phyloP scores from a whole-genome alignment of 1,140 invertebrate genomes.

The Diachasma alloeum region DNA sequence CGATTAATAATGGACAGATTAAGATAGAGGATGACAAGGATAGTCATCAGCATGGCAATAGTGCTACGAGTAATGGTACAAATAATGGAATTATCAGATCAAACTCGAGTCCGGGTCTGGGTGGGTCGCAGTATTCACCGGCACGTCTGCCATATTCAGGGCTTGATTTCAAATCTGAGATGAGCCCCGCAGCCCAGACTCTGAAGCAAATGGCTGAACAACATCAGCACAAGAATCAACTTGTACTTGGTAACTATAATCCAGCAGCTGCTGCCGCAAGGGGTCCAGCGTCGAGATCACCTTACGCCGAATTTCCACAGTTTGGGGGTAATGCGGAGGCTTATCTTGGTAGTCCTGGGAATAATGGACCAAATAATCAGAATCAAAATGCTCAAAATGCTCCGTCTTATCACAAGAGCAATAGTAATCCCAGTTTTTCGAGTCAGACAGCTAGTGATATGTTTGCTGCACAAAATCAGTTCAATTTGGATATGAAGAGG shows the following conservation, averaged over 20 bases:
- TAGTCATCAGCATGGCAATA: slow-evolving; percentile 45
- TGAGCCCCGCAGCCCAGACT: slow-evolving; percentile 90
- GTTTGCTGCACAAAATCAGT: slow-evolving; percentile 53
- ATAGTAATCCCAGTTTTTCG: slow-evolving; percentile 57
- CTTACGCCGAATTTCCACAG: slow-evolving; percentile 64
- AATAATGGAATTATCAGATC: slow-evolving; percentile 36
- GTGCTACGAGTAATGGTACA: slow-evolving; percentile 30
- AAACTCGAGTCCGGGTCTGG: slow-evolving; percentile 52
- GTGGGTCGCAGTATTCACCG: slow-evolving; percentile 61
- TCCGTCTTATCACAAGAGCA: slow-evolving; percentile 61
- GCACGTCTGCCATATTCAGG: slow-evolving; percentile 62
- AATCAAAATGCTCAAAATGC: slow-evolving; percentile 41
- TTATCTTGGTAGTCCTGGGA: slow-evolving; percentile 64
- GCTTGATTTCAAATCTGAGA: slow-evolving; percentile 71
- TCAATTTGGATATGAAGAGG: slow-evolving; percentile 63
- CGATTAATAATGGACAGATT: slow-evolving; percentile 45
- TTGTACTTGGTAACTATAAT: slow-evolving; percentile 60
- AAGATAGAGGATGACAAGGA: slow-evolving; percentile 62
- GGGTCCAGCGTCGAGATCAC: slow-evolving; percentile 61
- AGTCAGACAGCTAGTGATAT: slow-evolving; percentile 52
- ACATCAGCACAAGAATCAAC: slow-evolving; percentile 85
- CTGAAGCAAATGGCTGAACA: slow-evolving; percentile 96
- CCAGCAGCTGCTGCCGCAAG: slow-evolving; percentile 49
- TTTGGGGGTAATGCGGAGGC: slow-evolving; percentile 56
- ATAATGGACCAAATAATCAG: slow-evolving; percentile 49